Evolutionary conservation across 2,888 invertebrate species (phyloP).

Genomic region (Tetheella fluctuosa): DNA sequence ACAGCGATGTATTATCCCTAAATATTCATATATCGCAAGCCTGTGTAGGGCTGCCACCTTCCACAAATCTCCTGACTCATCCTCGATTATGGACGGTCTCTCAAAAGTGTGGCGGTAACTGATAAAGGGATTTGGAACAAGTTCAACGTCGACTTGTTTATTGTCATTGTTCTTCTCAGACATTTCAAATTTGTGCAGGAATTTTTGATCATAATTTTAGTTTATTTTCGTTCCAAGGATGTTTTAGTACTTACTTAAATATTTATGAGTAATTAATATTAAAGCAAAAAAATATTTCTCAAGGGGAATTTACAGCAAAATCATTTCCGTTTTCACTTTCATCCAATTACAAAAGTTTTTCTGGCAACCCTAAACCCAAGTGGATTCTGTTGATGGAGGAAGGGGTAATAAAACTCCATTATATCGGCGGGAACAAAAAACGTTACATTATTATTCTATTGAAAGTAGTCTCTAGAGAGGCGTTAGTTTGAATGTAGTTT

Average conservation of each 20-base stretch:
- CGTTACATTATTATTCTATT: constrained; percentile 43
- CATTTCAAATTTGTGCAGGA: too few species aligned
- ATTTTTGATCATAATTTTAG: too few species aligned
- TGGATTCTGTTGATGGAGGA: constrained; percentile 16
- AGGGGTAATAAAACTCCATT: constrained; percentile 36
- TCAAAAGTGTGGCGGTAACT: constrained; percentile 1
- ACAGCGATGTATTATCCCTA: constrained; percentile 25
- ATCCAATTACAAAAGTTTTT: background rate
- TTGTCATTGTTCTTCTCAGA: background rate
- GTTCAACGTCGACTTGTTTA: background rate
- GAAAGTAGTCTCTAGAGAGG: constrained; percentile 25
- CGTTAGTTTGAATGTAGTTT: background rate
- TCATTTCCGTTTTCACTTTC: background rate
- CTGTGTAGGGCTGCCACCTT: constrained; percentile 21
- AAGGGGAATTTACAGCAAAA: background rate
- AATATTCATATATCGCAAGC: constrained; percentile 30
- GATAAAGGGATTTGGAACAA: background rate
- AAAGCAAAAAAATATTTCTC: background rate
- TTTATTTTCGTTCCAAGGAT: background rate
- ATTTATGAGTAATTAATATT: too few species aligned
- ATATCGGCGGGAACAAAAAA: constrained; percentile 25
- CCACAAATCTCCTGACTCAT: background rate
- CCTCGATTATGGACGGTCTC: background rate
- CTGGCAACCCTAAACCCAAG: constrained; percentile 1
- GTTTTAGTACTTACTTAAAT: too few species aligned